A percentile compares a stretch with the other conserved stretches of the same genome.
These are phyloP conservation scores for Holocentrus rufus DNA, from an alignment of 2,797 vertebrate genomes.

Conservation along the genomic window DNA sequence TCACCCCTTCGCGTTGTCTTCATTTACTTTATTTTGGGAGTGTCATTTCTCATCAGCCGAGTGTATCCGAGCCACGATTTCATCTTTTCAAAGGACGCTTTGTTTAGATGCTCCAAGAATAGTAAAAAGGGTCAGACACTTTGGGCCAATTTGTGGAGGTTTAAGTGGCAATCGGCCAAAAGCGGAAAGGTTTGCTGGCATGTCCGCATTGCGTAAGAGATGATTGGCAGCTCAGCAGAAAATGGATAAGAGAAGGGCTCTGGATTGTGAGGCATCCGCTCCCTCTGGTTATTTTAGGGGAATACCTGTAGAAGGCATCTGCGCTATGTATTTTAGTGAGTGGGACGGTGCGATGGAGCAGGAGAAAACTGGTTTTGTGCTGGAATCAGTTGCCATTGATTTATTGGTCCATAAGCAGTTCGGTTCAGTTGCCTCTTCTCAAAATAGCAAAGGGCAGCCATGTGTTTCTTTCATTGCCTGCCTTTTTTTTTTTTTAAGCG, in stretches of 20 bases:
- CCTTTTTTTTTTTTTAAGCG: neutral
- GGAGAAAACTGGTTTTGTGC: neutral
- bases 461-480: too few relatives aligned
- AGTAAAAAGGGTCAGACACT: constrained; percentile 58
- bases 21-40: constrained; percentile 29
- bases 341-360: neutral
- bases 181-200: constrained; percentile 50
- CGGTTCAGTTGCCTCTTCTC: neutral
- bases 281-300: constrained; percentile 23
- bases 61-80: constrained; percentile 15
- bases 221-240: constrained; percentile 56
- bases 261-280: constrained; percentile 23
- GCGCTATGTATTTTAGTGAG: constrained; percentile 3
- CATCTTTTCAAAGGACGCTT: constrained; percentile 23
- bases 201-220: constrained; percentile 48
- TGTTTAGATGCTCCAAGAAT: constrained; percentile 40
- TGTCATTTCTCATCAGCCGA: constrained; percentile 35
- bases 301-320: constrained; percentile 21
- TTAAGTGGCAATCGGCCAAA: constrained; percentile 61
- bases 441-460: neutral
- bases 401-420: too few relatives aligned
- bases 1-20: constrained; percentile 20
- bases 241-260: constrained; percentile 35
- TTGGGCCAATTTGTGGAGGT: constrained; percentile 45
- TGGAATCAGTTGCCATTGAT: too few relatives aligned